Conservation (phyloP, 1,140 invertebrate species). For the Drosophila hydei region DNA sequence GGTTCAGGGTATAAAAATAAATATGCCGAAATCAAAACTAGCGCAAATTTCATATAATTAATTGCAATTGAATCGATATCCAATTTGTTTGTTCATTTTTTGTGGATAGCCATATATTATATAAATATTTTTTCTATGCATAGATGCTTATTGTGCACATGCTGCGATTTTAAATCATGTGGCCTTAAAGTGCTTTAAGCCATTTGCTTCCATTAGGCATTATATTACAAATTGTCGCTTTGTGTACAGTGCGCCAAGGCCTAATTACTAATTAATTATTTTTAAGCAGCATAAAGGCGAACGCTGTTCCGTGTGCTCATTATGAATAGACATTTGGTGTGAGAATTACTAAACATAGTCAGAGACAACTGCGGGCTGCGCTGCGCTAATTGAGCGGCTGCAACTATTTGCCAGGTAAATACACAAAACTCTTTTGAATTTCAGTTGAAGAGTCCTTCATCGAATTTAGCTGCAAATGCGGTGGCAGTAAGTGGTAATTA, state of each 20-base stretch:
- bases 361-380: slow-evolving; percentile 25
- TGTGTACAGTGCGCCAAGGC: slow-evolving; percentile 22
- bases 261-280: slow-evolving; percentile 47
- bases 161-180: slow-evolving; percentile 29
- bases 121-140: slow-evolving; percentile 9
- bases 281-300: slow-evolving; percentile 4
- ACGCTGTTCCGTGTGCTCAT: slow-evolving; percentile 22
- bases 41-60: slow-evolving; percentile 71
- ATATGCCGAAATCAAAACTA: slow-evolving; percentile 68
- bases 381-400: slow-evolving; percentile 33
- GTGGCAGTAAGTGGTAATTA: too few species aligned
- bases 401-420: slow-evolving; percentile 13
- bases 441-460: neutral
- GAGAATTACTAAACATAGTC: slow-evolving; percentile 22
- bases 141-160: slow-evolving; percentile 4
- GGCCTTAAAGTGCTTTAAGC: slow-evolving; percentile 32
- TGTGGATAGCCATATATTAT: slow-evolving; percentile 11
- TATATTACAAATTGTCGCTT: slow-evolving; percentile 33
- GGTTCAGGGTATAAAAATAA: too few species aligned
- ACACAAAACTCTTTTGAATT: slow-evolving; percentile 11
- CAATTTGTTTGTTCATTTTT: slow-evolving; percentile 65
- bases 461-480: neutral
- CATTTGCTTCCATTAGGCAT: slow-evolving; percentile 6
- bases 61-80: slow-evolving; percentile 70
- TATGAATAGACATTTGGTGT: slow-evolving; percentile 39